These are phyloP conservation scores for Callosobruchus maculatus DNA, from an alignment of 2,888 invertebrate genomes.

Conservation along the genomic window DNA sequence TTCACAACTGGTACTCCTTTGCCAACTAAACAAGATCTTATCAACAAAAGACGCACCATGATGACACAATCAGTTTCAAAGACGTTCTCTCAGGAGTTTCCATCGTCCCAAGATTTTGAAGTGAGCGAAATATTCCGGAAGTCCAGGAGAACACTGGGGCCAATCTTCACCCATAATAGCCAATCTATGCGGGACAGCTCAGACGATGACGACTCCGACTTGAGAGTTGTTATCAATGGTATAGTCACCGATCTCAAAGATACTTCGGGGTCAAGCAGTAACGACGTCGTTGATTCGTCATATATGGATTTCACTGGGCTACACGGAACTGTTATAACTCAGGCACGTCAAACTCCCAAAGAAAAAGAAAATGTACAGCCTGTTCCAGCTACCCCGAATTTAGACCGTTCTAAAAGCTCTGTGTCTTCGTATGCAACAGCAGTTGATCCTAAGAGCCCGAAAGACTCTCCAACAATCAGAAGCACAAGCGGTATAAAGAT, in stretches of 20 bases:
- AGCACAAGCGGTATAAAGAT: not conserved
- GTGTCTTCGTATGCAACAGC: not conserved
- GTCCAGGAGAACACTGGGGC: not conserved
- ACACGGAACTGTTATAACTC: not conserved
- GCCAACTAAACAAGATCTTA: conserved; percentile 24
- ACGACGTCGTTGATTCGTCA: not conserved
- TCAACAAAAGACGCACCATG: conserved; percentile 25
- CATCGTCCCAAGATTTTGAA: conserved; percentile 13
- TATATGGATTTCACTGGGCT: not conserved
- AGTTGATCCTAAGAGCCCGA: too few species aligned
- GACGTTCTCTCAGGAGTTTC: conserved; percentile 6
- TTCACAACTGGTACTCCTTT: conserved; percentile 25
- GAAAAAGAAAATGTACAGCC: not conserved
- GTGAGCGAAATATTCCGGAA: conserved; percentile 10
- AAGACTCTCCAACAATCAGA: not conserved
- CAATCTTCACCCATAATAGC: not conserved
- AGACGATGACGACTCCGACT: conserved; percentile 27
- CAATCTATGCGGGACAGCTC: not conserved
- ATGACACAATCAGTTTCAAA: conserved; percentile 5
- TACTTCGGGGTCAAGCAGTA: not conserved
- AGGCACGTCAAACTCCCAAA: not conserved
- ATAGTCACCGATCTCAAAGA: not conserved
- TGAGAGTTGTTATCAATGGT: conserved; percentile 17
- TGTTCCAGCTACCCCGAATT: not conserved
- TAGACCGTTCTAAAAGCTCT: not conserved